Evolutionary conservation across 2,797 vertebrate species (phyloP).

Genomic region (Pelodytes ibericus): DNA sequence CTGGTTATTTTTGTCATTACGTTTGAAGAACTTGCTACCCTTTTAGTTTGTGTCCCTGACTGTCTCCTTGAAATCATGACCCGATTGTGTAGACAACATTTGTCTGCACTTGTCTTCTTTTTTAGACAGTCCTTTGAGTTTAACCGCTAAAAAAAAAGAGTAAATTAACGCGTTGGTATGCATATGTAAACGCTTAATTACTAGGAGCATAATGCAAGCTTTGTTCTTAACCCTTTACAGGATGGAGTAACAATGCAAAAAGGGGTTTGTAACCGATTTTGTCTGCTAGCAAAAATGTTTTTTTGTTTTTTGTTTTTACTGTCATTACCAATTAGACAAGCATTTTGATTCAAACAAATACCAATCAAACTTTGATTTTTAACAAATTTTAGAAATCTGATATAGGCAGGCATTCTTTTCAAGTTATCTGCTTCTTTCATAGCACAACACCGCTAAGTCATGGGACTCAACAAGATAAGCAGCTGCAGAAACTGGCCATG

Average conservation of each 20-base stretch:
- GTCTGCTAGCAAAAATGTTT: constrained; percentile 23
- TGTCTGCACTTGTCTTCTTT: neutral
- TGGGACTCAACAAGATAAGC: constrained; percentile 40
- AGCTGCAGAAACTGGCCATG: constrained; percentile 45
- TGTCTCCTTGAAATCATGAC: constrained; percentile 22
- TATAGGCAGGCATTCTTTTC: constrained; percentile 35
- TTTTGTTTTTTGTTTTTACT: too few relatives aligned
- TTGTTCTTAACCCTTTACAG: constrained; percentile 10
- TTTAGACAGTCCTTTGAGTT: constrained; percentile 49
- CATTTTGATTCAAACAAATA: constrained; percentile 21
- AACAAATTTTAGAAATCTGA: constrained; percentile 45
- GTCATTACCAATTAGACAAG: constrained; percentile 36
- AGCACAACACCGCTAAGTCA: constrained; percentile 33
- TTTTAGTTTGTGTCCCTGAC: constrained; percentile 28
- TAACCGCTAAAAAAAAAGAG: constrained; percentile 37
- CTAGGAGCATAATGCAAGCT: constrained; percentile 4
- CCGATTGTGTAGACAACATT: constrained; percentile 55
- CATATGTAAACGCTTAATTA: constrained; percentile 38
- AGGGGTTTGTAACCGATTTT: constrained; percentile 17
- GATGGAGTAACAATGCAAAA: neutral
- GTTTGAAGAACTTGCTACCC: constrained; percentile 20
- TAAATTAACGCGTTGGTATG: constrained; percentile 47
- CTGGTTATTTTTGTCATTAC: neutral
- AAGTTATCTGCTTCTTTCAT: constrained; percentile 39
- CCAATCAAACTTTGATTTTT: constrained; percentile 42